Conservation (phyloP, 2,888 invertebrate genomes). For the Nebria salina region DNA sequence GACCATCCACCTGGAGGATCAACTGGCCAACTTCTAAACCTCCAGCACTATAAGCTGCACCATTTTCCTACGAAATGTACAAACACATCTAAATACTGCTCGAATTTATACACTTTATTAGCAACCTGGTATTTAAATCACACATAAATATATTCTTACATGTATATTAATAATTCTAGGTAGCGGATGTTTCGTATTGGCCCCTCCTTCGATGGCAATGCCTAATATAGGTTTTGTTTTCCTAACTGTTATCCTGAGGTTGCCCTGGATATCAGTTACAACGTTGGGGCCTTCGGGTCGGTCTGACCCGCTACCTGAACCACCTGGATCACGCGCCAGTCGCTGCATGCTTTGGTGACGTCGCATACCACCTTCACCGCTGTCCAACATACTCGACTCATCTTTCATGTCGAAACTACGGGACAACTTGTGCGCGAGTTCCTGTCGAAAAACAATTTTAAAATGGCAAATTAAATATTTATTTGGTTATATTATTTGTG, state of each 20-base stretch:
- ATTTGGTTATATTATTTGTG: not conserved
- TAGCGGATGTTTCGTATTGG: conserved; percentile 93
- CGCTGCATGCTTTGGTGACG: conserved; percentile 83
- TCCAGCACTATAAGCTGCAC: conserved; percentile 92
- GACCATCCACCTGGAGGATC: conserved; percentile 87
- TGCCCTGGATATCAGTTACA: conserved; percentile 86
- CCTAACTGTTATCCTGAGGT: conserved; percentile 87
- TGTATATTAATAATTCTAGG: conserved; percentile 97
- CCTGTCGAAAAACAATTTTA: conserved; percentile 64
- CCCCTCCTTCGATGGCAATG: conserved; percentile 97
- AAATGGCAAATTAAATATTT: not conserved
- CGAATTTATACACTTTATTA: too few relatives aligned
- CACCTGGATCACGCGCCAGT: conserved; percentile 70
- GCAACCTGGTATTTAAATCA: too few relatives aligned
- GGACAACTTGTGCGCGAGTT: conserved; percentile 86
- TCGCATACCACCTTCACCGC: conserved; percentile 70
- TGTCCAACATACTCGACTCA: conserved; percentile 77
- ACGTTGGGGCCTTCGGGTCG: conserved; percentile 71
- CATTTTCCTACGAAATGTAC: conserved; percentile 79
- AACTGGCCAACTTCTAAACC: conserved; percentile 94
- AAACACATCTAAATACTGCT: not conserved
- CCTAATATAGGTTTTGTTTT: conserved; percentile 95
- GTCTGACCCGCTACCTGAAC: conserved; percentile 55
- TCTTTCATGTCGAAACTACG: conserved; percentile 91
- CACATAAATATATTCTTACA: conserved; percentile 68